Evolutionary conservation across 2,888 invertebrate species (phyloP).

Genomic region (Cheiracanthium punctorium): DNA sequence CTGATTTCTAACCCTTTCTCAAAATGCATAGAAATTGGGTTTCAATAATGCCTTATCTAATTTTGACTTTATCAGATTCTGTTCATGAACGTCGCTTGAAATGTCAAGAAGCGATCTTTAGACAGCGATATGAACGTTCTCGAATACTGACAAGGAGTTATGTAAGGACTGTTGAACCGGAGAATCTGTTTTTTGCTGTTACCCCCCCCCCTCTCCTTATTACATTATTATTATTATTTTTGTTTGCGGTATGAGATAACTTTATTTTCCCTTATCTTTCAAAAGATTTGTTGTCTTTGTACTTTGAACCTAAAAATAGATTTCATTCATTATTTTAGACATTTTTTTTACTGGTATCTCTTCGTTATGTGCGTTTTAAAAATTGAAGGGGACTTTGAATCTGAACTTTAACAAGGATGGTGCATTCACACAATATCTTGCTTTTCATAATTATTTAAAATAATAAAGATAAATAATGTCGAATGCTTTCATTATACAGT

Average conservation of each 20-base stretch:
- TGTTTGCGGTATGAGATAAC: no score
- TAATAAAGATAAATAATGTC: no score
- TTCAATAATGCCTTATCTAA: no score
- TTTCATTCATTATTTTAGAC: background rate
- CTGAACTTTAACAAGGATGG: constrained; percentile 22
- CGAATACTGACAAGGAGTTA: background rate
- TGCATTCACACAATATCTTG: no score
- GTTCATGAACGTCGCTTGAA: background rate
- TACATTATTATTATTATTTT: no score
- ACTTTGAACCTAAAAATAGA: background rate
- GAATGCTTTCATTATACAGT: no score
- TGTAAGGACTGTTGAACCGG: background rate
- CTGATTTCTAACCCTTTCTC: no score
- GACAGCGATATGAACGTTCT: background rate
- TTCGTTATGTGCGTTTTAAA: no score
- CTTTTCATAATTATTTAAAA: no score
- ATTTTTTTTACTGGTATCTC: background rate
- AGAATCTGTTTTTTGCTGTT: no score
- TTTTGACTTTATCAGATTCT: background rate
- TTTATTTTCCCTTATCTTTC: background rate
- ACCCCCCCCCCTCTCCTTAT: no score
- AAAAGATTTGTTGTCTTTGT: background rate
- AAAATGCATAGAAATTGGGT: no score
- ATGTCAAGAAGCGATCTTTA: background rate
- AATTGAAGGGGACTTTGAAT: background rate